phyloP scores from a whole-genome alignment of 1,140 invertebrate genomes.

The Agrilus planipennis region DNA sequence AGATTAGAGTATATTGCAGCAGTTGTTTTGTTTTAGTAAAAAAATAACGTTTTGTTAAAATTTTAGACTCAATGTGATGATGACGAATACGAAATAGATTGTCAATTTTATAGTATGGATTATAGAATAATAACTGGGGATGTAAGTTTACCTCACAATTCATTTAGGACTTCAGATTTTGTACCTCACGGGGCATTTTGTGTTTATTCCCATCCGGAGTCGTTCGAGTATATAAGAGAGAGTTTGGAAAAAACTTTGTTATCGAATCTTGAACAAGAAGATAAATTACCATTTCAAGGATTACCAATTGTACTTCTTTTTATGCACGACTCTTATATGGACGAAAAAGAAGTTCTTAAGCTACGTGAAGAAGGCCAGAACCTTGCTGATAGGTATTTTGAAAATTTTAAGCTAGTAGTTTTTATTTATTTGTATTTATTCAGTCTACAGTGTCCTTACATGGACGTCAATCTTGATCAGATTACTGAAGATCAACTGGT shows the following conservation, averaged over 20 bases:
- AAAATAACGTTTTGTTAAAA: constrained; percentile 36
- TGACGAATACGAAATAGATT: constrained; percentile 76
- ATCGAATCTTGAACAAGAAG: constrained; percentile 83
- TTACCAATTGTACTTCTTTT: constrained; percentile 85
- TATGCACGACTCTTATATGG: constrained; percentile 69
- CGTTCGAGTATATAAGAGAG: constrained; percentile 83
- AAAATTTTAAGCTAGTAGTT: too few species aligned
- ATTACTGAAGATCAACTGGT: constrained; percentile 49
- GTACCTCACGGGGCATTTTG: constrained; percentile 73
- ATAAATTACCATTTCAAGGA: constrained; percentile 69
- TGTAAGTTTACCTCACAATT: constrained; percentile 65
- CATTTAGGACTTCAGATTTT: constrained; percentile 63
- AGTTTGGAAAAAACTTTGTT: constrained; percentile 85
- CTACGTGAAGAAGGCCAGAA: constrained; percentile 82
- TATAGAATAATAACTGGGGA: constrained; percentile 79
- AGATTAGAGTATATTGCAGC: constrained; percentile 48
- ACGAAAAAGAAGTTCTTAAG: constrained; percentile 69
- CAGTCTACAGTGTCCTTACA: constrained; percentile 77
- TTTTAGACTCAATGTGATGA: constrained; percentile 55
- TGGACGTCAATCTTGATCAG: constrained; percentile 65
- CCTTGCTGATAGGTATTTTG: constrained; percentile 78
- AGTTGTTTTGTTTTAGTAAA: constrained; percentile 7
- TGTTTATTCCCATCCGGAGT: constrained; percentile 83
- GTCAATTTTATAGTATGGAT: constrained; percentile 70
- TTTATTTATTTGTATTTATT: too few species aligned